Base-by-base conservation (phyloP, 2,888 invertebrate genomes). In the Scaptomyza flava region DNA sequence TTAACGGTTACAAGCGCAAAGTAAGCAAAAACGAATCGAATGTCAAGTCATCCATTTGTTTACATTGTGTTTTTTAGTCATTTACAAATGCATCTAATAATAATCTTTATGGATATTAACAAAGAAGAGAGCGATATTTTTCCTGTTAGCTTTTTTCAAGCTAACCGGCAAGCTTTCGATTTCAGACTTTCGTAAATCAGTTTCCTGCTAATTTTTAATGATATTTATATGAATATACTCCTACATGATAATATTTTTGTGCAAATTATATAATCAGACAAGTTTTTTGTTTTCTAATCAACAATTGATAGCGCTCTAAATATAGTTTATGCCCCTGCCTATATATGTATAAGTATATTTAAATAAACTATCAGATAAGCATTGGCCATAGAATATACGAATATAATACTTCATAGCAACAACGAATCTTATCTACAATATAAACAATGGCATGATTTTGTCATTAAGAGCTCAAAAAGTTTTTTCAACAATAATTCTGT, bases 401-500 rank as follows among this genome's bases (percentile, higher is more conserved):
- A 66, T 30, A 33, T 33, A 38, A 67, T 17, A 46, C 23, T 46
- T 45, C 27, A 41, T 41, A 14, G 30, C 41, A 27, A 65, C 14
- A 14, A 9, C 50, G n/a, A 56, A 33, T 50, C 66, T 67, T 66
- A 57, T 66, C 66, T 20, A 4, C 6, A 43, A 17, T 48, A 56
- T 45, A 66, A 56, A 56, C 43, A 50, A 27, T 65, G 23, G 14
- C 38, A 30, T 45, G 52, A 33, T 53, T 46, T 45, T 33, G 23
- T 12, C 47, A 8, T 41, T 9, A 2, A 30, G 33, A 65, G 11
- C 47, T 56, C 36, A 43, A 66, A 66, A 65, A 38, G 20, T 36
- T 66, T 11, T 9, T 23, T 36, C 5, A 27, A 34, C 12, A 9
- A 4, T 34, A 9, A 4, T 34, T 43, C 58, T 30, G 17, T 30